Percentiles rank a stretch among this genome's conserved stretches.
Conservation (phyloP, 2,888 invertebrate genomes). For the Chrysodeixis includens region DNA sequence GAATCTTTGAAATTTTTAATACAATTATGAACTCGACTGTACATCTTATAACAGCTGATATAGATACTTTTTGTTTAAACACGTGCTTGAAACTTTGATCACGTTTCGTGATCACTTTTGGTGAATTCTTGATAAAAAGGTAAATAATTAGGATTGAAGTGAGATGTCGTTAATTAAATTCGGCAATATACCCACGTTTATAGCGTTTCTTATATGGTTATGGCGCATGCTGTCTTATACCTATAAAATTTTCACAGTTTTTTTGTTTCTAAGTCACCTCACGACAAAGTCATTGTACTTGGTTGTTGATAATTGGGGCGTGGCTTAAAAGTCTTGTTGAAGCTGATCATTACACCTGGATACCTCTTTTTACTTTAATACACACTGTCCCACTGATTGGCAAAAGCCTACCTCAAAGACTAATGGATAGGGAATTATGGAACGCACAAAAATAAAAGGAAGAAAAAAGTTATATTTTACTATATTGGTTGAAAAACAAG, state of each 20-base stretch:
- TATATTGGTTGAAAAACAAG: too few relatives aligned
- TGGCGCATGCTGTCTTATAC: constrained; percentile 4
- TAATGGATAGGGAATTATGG: too few relatives aligned
- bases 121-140: neutral
- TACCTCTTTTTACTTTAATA: too few relatives aligned
- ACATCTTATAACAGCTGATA: constrained; percentile 14
- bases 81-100: neutral
- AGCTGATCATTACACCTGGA: too few relatives aligned
- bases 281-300: neutral
- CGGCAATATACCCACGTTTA: neutral
- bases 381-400: too few relatives aligned
- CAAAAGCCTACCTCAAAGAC: too few relatives aligned
- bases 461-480: too few relatives aligned
- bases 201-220: neutral
- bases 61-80: neutral
- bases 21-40: neutral
- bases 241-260: neutral
- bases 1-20: too few relatives aligned
- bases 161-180: neutral
- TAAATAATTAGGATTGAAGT: neutral
- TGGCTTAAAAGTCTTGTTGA: too few relatives aligned
- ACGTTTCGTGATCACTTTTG: neutral
- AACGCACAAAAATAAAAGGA: too few relatives aligned
- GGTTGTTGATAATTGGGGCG: neutral
- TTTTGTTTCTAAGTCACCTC: neutral